phyloP scores from a whole-genome alignment of 2,113 vertebrate genomes.

The Chlamydotis undulata region DNA sequence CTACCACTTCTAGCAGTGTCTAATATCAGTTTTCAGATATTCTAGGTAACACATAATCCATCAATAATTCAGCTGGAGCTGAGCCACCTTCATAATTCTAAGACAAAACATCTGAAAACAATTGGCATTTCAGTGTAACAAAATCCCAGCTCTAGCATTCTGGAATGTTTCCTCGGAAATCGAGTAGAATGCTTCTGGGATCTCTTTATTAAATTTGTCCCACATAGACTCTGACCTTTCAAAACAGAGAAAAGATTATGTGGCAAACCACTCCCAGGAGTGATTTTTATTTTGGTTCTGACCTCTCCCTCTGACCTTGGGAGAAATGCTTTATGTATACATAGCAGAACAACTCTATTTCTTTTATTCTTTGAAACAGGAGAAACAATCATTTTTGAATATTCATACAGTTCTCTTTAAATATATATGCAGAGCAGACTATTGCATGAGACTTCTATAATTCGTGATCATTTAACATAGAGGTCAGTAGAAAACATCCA shows the following conservation, averaged over 20 bases:
- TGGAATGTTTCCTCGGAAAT: slow-evolving; percentile 11
- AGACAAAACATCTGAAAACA: slow-evolving; percentile 26
- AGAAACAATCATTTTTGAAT: slow-evolving; percentile 4
- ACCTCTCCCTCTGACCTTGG: slow-evolving; percentile 44
- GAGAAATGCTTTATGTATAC: not conserved
- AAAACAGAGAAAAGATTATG: slow-evolving; percentile 41
- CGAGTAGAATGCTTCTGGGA: slow-evolving; percentile 35
- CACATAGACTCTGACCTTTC: slow-evolving; percentile 56
- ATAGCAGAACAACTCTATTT: not conserved
- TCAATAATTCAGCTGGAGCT: slow-evolving; percentile 9
- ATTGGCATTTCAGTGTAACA: slow-evolving; percentile 24
- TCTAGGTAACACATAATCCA: not conserved
- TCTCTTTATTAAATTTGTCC: slow-evolving; percentile 64
- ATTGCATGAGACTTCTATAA: not conserved
- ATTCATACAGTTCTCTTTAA: slow-evolving; percentile 9
- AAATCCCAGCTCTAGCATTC: slow-evolving; percentile 24
- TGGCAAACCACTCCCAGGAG: slow-evolving; percentile 40
- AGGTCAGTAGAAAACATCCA: slow-evolving; percentile 15
- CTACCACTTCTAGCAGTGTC: not conserved
- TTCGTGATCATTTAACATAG: slow-evolving; percentile 29
- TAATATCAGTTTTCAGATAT: not conserved
- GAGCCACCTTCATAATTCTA: slow-evolving; percentile 23
- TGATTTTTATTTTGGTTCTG: slow-evolving; percentile 31
- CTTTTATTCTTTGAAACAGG: not conserved
- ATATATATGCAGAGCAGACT: slow-evolving; percentile 7